Conservation (phyloP, 2,113 vertebrate genomes). For the Epinephelus fuscoguttatus region DNA sequence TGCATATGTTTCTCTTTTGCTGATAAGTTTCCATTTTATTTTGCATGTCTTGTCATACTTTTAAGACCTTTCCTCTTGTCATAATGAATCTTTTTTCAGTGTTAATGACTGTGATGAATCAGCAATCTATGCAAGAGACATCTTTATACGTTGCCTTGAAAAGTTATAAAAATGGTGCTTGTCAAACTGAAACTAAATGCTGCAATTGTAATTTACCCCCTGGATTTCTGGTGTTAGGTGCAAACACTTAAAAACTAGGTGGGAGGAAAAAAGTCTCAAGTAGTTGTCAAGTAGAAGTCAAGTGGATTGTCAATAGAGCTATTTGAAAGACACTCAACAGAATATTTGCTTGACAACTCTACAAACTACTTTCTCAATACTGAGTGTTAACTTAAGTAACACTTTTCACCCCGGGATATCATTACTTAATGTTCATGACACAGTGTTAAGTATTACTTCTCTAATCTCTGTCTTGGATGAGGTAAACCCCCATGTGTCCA, state of each 20-base stretch:
- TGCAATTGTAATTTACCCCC: background rate
- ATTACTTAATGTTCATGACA: background rate
- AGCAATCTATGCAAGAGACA: no score
- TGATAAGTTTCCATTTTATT: background rate
- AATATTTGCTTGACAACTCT: constrained; percentile 22
- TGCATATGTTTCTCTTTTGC: background rate
- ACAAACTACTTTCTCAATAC: constrained; percentile 1
- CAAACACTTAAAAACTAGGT: constrained; percentile 19
- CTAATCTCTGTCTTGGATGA: background rate
- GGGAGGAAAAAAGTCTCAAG: constrained; percentile 8
- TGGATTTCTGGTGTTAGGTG: constrained; percentile 1
- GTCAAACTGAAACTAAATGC: background rate
- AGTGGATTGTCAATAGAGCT: background rate
- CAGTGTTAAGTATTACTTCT: background rate
- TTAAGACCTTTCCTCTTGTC: background rate
- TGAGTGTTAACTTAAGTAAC: background rate
- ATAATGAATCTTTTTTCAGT: no score
- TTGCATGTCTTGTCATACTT: background rate
- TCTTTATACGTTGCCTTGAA: background rate
- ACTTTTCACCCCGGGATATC: background rate
- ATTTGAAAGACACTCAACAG: constrained; percentile 4
- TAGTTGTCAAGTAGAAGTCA: constrained; percentile 11
- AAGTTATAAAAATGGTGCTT: background rate
- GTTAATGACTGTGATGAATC: background rate
- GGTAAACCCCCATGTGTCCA: background rate